Percentiles rank a stretch among this genome's conserved stretches.
Conservation (phyloP, 2,797 vertebrate genomes). For the Lacerta bilineata region DNA sequence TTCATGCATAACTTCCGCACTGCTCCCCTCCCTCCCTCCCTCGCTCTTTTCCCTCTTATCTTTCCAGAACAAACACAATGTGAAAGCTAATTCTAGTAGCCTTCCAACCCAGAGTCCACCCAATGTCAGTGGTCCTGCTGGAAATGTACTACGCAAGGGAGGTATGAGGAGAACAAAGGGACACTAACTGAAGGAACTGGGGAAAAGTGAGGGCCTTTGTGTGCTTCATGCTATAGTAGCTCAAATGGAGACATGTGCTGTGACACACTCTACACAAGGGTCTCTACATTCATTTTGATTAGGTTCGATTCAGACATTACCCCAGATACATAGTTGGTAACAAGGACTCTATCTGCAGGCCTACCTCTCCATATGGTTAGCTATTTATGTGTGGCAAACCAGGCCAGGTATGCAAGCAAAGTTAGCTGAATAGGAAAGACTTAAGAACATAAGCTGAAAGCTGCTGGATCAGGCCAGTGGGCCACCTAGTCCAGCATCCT, state of each 20-base stretch:
- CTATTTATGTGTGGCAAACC: background rate
- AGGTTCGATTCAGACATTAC: background rate
- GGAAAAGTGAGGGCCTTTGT: conserved; percentile 20
- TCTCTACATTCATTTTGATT: background rate
- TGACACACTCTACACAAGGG: background rate
- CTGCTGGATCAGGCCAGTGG: no score
- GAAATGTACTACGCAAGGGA: conserved; percentile 64
- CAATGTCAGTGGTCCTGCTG: conserved; percentile 67
- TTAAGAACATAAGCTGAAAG: background rate
- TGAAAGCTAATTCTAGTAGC: conserved; percentile 69
- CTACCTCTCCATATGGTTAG: background rate
- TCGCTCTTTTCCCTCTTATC: conserved; percentile 67
- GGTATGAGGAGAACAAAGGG: conserved; percentile 39
- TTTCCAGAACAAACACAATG: conserved; percentile 73
- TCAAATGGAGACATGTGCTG: background rate
- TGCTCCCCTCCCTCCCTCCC: conserved; percentile 26
- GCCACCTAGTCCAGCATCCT: no score
- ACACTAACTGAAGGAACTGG: conserved; percentile 54
- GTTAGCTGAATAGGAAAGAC: background rate
- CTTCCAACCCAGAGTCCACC: conserved; percentile 68
- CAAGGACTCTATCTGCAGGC: background rate
- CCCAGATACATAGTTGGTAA: background rate
- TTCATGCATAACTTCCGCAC: conserved; percentile 61
- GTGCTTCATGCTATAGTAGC: background rate
- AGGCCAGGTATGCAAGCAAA: background rate